Percentiles rank a stretch among this genome's conserved stretches.
Evolutionary conservation across 2,888 invertebrate species (phyloP).

Genomic region (Epirrita christyi): DNA sequence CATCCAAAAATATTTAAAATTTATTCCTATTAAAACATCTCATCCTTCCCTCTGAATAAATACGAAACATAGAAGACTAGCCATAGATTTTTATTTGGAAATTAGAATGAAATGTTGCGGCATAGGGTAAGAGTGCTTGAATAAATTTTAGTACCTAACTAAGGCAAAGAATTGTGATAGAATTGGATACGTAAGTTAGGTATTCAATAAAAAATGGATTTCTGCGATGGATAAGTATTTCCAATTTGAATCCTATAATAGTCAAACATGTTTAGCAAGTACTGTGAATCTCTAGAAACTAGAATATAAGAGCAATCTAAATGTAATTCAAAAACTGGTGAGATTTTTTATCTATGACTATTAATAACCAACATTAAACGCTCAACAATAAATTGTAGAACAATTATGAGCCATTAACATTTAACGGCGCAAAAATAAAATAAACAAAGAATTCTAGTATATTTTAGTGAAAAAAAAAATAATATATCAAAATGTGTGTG

Average conservation of each 20-base stretch:
- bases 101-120: constrained; percentile 43
- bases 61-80: no score
- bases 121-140: constrained; percentile 3
- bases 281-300: background rate
- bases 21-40: constrained; percentile 64
- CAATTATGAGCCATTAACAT: constrained; percentile 26
- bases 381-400: constrained; percentile 27
- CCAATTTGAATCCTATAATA: no score
- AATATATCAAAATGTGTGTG: constrained; percentile 43
- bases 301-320: background rate
- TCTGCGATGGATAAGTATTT: no score
- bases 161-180: background rate
- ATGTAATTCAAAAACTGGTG: background rate
- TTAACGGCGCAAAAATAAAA: constrained; percentile 24
- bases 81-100: constrained; percentile 48
- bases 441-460: constrained; percentile 28
- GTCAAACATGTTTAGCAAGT: background rate
- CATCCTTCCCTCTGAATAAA: constrained; percentile 50
- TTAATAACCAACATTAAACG: constrained; percentile 2
- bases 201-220: no score
- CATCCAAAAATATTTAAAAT: constrained; percentile 69
- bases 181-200: no score
- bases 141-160: constrained; percentile 1
- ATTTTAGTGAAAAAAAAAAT: constrained; percentile 19
- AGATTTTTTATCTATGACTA: no score